Conservation (phyloP, 2,888 invertebrate species). For the Carpatolechia fugitivella region DNA sequence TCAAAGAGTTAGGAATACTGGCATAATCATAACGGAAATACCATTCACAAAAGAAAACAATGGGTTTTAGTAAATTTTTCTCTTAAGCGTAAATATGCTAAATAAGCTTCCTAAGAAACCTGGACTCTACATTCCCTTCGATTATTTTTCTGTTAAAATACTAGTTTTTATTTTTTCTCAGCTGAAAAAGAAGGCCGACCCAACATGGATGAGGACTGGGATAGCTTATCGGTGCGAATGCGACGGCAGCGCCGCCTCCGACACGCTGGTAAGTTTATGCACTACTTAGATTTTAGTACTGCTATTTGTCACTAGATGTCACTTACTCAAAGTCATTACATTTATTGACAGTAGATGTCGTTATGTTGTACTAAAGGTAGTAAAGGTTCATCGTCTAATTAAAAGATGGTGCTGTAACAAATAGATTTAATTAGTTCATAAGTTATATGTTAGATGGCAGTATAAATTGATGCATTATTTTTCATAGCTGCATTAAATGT, state of each 20-base stretch:
- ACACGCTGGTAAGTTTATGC: slow-evolving; percentile 52
- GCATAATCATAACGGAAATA: too few species aligned
- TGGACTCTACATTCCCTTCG: too few species aligned
- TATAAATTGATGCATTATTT: too few species aligned
- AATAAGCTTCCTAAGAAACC: too few species aligned
- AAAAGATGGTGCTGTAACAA: slow-evolving; percentile 17
- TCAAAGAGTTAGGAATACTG: too few species aligned
- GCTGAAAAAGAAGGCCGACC: slow-evolving; percentile 80
- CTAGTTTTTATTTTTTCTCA: slow-evolving; percentile 26
- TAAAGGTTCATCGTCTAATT: neutral
- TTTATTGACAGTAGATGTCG: slow-evolving; percentile 24
- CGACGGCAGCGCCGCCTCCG: slow-evolving; percentile 81
- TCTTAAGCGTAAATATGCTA: too few species aligned
- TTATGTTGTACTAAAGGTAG: neutral
- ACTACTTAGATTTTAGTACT: slow-evolving; percentile 27
- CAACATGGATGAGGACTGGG: slow-evolving; percentile 87
- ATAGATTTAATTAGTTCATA: neutral
- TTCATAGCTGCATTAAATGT: too few species aligned
- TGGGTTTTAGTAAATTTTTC: too few species aligned
- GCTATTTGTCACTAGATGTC: slow-evolving; percentile 34
- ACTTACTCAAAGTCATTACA: neutral
- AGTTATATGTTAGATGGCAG: too few species aligned
- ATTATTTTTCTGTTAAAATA: too few species aligned
- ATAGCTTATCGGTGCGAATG: slow-evolving; percentile 87
- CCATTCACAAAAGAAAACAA: too few species aligned